These are phyloP conservation scores for Azorinus chamasolen DNA, from an alignment of 2,888 invertebrate species.

Conservation along the genomic window DNA sequence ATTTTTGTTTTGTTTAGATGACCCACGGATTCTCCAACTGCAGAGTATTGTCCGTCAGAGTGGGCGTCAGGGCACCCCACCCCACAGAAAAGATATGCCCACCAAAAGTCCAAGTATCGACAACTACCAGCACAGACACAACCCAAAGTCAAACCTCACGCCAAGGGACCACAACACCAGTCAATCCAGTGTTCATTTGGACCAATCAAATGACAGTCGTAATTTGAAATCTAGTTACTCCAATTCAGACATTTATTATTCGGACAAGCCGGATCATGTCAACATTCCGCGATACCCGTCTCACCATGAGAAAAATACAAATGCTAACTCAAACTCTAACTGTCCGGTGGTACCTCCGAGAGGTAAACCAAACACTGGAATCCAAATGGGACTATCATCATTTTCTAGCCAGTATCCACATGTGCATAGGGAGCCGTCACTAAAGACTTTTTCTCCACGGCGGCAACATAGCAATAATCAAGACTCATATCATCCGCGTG, in stretches of 20 bases:
- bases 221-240: constrained; percentile 47
- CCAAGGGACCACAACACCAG: constrained; percentile 45
- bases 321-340: constrained; percentile 14
- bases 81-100: constrained; percentile 43
- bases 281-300: constrained; percentile 44
- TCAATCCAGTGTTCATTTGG: constrained; percentile 44
- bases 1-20: constrained; percentile 61
- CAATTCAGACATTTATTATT: constrained; percentile 42
- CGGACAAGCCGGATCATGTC: constrained; percentile 22
- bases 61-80: constrained; percentile 68
- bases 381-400: constrained; percentile 65
- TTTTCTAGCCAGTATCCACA: constrained; percentile 44
- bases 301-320: constrained; percentile 30
- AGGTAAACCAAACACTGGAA: constrained; percentile 54
- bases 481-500: constrained; percentile 28
- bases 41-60: constrained; percentile 58
- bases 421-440: constrained; percentile 24
- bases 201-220: constrained; percentile 50
- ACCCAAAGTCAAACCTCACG: constrained; percentile 38
- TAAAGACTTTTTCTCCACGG: constrained; percentile 15
- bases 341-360: constrained; percentile 14
- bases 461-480: constrained; percentile 43
- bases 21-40: constrained; percentile 59
- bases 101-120: constrained; percentile 6
- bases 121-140: constrained; percentile 15